Evolutionary conservation across 1,140 invertebrate genomes (phyloP), one percentile per base, ranked within the genome.

Genomic region (Magallana ariakensis): DNA sequence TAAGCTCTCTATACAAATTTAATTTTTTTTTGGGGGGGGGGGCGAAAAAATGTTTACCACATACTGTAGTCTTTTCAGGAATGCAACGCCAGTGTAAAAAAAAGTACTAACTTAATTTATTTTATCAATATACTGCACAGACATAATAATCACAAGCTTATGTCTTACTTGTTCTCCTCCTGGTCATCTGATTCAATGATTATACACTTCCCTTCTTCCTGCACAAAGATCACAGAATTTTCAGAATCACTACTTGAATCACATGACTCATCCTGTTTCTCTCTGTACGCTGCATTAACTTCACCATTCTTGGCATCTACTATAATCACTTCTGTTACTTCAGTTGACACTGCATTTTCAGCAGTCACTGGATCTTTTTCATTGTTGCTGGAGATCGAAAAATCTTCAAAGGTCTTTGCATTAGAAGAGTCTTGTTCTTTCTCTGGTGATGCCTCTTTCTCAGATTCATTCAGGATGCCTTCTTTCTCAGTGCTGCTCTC

Each of bases 221-320:
- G 84, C 10, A 7, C 9, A n/a, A 46, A n/a, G 53, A 22, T 56
- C n/a, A 83, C 46, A 82, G 80, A 54, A 83, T 83, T 53, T 56
- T 83, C 81, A 22, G 22, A 80, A 86, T 83, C 46, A 70, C 33
- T 70, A 13, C 54, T 82, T 19, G 80, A 60, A 26, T 75, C 66
- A 75, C 22, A 22, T 5, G 66, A 75, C 10, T 75, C 66, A 75
- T 26, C 66, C 66, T 75, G 66, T 75, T 75, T 75, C 66, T 75
- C 66, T 75, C 66, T 75, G 66, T 75, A 75, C 1, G 26, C 22
- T 33, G 66, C 33, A 46, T 46, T 26, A 11, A 75, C 19, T 13
- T 33, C 66, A 75, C 16, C 19, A 19, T 62, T 16, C 33, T 46
- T 46, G 7, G 22, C 22, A 33, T 75, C 66, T 75, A 33, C 15